A percentile compares a stretch with the other conserved stretches of the same genome.
These are phyloP conservation scores for Netelia fuscicornis DNA, from an alignment of 2,888 invertebrate genomes.

Conservation along the genomic window DNA sequence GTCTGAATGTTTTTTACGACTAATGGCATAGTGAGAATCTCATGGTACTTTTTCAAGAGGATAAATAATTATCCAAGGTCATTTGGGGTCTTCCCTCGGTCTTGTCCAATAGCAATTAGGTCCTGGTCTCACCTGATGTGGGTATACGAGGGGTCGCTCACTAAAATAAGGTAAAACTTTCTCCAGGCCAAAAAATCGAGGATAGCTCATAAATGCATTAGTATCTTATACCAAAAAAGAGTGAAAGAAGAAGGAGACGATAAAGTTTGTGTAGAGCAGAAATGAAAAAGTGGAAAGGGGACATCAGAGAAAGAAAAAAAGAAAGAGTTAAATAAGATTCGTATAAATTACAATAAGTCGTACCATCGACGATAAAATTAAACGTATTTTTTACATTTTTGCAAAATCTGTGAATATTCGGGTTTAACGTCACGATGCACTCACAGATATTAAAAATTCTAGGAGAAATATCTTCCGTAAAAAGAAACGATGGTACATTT, in stretches of 20 bases:
- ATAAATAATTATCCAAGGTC: conserved; percentile 24
- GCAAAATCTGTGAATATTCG: too few species aligned
- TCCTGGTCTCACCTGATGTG: background rate
- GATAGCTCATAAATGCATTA: background rate
- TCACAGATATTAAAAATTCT: too few species aligned
- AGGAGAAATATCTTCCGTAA: too few species aligned
- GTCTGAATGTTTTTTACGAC: too few species aligned
- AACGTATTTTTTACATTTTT: too few species aligned
- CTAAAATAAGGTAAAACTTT: background rate
- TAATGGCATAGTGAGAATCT: conserved; percentile 8
- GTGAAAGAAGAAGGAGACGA: too few species aligned
- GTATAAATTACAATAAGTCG: too few species aligned
- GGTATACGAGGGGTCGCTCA: background rate
- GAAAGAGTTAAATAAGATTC: background rate
- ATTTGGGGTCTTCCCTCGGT: background rate
- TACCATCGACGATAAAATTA: too few species aligned
- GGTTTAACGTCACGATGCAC: too few species aligned
- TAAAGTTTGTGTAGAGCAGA: too few species aligned
- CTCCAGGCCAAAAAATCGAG: background rate
- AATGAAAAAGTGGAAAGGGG: background rate
- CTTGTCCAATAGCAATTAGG: background rate
- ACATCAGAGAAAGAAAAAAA: background rate
- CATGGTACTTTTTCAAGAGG: background rate
- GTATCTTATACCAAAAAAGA: background rate
- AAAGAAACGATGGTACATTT: too few species aligned